Evolutionary conservation across 2,888 invertebrate species (phyloP), one percentile per base, ranked within the genome.

Genomic region (Caenorhabditis sp.): DNA sequence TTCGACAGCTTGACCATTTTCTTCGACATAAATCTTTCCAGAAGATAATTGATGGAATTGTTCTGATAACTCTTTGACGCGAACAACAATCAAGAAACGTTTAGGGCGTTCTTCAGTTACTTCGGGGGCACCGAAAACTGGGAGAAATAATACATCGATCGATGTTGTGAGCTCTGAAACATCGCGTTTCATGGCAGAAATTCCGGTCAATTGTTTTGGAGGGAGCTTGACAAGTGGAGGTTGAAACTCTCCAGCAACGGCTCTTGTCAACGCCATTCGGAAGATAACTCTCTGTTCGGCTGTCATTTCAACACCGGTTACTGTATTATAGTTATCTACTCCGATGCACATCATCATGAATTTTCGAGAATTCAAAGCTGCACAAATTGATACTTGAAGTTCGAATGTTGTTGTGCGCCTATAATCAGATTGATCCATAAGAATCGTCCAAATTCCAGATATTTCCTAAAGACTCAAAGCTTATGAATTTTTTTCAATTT

Each of bases 231-330:
- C 52, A 20, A 73, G 56, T 3, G 68, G 66, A 7, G 73, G 73
- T 31, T 73, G 68, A 38, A 73, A 73, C 21, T 73, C 73, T 20
- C 73, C 73, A 23, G 64, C 68, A 10, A 73, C 65, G 7, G 73
- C 73, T 59, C 68, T 57, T 0, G 68, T 62, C 26, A 73, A 23
- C 0, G 73, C 68, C 73, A 68, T 68, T 54, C 73, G 25, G 56
- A 73, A 73, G 1, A 58, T 59, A 20, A 73, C 73, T 14, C 73
- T 58, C 14, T 73, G 65, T 1, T 27, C 59, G 0, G 73, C 65
- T 0, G 65, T 58, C 68, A 73, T 59, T 38, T 73, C 68, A 10
- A 68, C 63, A 8, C 73, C 73, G 14, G 73, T 73, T 5, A 73
- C 73, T 14, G 53, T 26, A 23, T 73, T 69, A 26, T 56, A 69